Base-by-base conservation (phyloP, 1,140 invertebrate species). In the Drosophila aff. region DNA sequence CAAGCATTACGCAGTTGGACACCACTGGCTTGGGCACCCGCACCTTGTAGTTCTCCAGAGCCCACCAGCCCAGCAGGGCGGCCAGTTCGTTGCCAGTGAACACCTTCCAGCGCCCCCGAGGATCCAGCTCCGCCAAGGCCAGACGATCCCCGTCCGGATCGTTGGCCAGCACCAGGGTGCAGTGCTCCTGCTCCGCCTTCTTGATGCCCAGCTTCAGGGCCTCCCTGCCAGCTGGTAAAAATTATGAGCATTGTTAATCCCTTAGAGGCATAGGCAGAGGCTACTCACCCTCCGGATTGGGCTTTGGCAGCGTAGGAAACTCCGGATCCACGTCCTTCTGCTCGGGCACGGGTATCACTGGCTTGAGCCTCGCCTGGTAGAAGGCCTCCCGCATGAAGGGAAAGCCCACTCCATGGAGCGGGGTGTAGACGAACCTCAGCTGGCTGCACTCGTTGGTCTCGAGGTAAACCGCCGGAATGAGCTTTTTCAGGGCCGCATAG, bases 71-170 rank as follows among this genome's bases (percentile, higher is more conserved):
- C 0, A 99, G 93, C 16, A 99, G 92, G 8, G 97, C 96, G 0
- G 98, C 99, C 76, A 98, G 94, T 94, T 99, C 98, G 93, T 99
- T 99, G 31, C 99, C 99, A 67, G 95, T 96, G 92, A 99, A 99
- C 5, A 99, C 95, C 86, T 97, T 96, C 99, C 99, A 99, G 53
- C 96, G 93, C 2, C 95, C 95, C 10, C 92, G 80, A 0, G 83
- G 53, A 74, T 95, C 94, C 93, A 96, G 96, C 93, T 99, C 98
- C 2, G 98, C 99, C 31, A 98, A 95, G 6, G 98, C 98, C 67
- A 99, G 94, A 49, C 99, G 95, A 94, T 99, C 99, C 7, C 98
- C 98, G 93, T 99, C 99, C 11, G 99, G 98, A 94, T 99, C 99
- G 94, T 99, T 99, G 1, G 98, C 98, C 33, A 99, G 93, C 76